A percentile compares a stretch with the other conserved stretches of the same genome.
Conservation (phyloP, 1,140 invertebrate genomes). For the Saxidomus purpurata region DNA sequence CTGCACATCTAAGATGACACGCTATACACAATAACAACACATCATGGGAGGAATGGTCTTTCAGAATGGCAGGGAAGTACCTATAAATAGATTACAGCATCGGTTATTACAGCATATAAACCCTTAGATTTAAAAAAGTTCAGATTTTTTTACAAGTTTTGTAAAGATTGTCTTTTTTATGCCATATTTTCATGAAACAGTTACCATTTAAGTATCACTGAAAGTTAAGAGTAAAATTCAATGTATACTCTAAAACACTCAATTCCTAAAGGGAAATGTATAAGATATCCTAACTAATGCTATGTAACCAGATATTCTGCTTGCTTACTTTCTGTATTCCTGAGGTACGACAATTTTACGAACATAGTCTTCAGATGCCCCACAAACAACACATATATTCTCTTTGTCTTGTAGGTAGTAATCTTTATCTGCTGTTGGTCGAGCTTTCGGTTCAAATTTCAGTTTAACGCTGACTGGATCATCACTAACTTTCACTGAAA, state of each 20-base stretch:
- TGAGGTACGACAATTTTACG: slow-evolving; percentile 94
- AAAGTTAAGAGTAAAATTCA: no score
- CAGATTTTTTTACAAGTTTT: no score
- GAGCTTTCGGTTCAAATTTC: slow-evolving; percentile 93
- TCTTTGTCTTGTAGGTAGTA: slow-evolving; percentile 92
- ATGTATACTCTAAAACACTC: no score
- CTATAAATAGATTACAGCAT: slow-evolving; percentile 70
- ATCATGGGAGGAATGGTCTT: slow-evolving; percentile 94
- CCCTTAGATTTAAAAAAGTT: no score
- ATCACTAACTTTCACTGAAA: slow-evolving; percentile 88
- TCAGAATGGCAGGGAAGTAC: slow-evolving; percentile 93
- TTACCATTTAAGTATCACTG: no score
- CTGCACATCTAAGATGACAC: slow-evolving; percentile 92
- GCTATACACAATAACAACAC: slow-evolving; percentile 91
- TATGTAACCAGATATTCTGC: no score
- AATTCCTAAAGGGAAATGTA: no score
- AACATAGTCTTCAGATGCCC: slow-evolving; percentile 90
- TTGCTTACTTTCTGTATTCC: slow-evolving; percentile 92
- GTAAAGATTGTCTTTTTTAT: no score
- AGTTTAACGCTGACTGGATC: slow-evolving; percentile 92
- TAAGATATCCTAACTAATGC: no score
- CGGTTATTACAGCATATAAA: no score
- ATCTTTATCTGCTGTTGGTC: slow-evolving; percentile 89
- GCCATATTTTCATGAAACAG: no score
- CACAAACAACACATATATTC: slow-evolving; percentile 95